Conservation (phyloP, 2,888 invertebrate genomes). For the Drosophila vallismaia region DNA sequence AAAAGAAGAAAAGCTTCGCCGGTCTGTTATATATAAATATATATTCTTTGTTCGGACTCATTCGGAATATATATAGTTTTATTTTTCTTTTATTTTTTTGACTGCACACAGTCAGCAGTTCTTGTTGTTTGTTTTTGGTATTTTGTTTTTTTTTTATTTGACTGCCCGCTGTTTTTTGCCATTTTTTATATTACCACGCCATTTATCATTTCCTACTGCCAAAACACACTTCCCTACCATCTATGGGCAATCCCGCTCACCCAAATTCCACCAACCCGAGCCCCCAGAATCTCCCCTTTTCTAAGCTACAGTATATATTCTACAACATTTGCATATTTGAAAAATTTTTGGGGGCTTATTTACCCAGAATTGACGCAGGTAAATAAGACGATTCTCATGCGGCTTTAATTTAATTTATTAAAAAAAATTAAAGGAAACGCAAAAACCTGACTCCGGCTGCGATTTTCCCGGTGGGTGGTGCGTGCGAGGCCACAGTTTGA, state of each 20-base stretch:
- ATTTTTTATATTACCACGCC: conserved; percentile 81
- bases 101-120: conserved; percentile 63
- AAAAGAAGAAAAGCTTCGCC: conserved; percentile 34
- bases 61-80: conserved; percentile 35
- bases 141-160: conserved; percentile 57
- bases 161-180: conserved; percentile 78
- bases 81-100: conserved; percentile 43
- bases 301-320: conserved; percentile 8
- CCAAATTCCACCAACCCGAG: not conserved
- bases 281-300: not conserved
- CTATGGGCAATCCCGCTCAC: conserved; percentile 30
- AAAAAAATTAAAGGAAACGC: conserved; percentile 25
- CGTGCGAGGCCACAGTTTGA: conserved; percentile 58
- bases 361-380: conserved; percentile 47
- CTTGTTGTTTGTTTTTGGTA: conserved; percentile 47
- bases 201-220: conserved; percentile 81
- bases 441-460: conserved; percentile 57
- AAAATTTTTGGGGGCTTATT: conserved; percentile 50
- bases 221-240: conserved; percentile 56
- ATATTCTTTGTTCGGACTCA: conserved; percentile 39
- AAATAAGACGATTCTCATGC: conserved; percentile 69
- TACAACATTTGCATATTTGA: conserved; percentile 39
- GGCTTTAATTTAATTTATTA: conserved; percentile 77
- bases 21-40: conserved; percentile 27
- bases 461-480: conserved; percentile 58